Conservation (phyloP, 2,113 vertebrate genomes). For the Dipodomys ordii region DNA sequence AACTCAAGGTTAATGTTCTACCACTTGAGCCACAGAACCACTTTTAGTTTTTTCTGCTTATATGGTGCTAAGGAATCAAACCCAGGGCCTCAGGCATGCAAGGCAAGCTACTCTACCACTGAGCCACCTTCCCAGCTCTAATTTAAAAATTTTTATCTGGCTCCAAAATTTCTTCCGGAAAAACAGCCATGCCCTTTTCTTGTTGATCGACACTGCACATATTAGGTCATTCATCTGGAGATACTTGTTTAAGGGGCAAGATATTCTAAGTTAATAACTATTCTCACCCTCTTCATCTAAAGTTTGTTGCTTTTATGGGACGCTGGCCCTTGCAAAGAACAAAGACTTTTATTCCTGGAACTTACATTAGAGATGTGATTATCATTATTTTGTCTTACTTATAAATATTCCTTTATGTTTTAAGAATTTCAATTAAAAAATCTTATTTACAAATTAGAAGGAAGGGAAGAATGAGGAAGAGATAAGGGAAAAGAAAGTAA, state of each 20-base stretch:
- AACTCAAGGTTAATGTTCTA: too few species aligned
- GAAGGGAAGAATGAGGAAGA: not conserved
- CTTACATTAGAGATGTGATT: constrained; percentile 8
- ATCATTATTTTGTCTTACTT: constrained; percentile 36
- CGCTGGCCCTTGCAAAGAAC: not conserved
- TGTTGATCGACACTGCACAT: constrained; percentile 19
- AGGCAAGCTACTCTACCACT: too few species aligned
- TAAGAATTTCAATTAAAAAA: constrained; percentile 34
- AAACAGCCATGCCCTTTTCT: constrained; percentile 39
- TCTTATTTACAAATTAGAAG: not conserved
- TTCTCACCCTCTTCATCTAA: not conserved
- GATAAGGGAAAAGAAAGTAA: not conserved
- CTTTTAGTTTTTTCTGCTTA: too few species aligned
- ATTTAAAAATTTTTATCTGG: constrained; percentile 46
- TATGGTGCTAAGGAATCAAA: too few species aligned
- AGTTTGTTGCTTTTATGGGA: not conserved
- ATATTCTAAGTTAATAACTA: constrained; percentile 47
- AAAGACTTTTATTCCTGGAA: constrained; percentile 52
- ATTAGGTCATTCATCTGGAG: not conserved
- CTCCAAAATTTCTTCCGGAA: constrained; percentile 77
- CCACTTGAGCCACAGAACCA: too few species aligned
- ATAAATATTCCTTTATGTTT: constrained; percentile 13
- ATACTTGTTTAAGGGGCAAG: not conserved
- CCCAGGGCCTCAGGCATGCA: too few species aligned
- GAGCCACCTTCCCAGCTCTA: too few species aligned